Evolutionary conservation across 2,113 vertebrate species (phyloP), one percentile per base, ranked within the genome.

Genomic region (Willisornis vidua): DNA sequence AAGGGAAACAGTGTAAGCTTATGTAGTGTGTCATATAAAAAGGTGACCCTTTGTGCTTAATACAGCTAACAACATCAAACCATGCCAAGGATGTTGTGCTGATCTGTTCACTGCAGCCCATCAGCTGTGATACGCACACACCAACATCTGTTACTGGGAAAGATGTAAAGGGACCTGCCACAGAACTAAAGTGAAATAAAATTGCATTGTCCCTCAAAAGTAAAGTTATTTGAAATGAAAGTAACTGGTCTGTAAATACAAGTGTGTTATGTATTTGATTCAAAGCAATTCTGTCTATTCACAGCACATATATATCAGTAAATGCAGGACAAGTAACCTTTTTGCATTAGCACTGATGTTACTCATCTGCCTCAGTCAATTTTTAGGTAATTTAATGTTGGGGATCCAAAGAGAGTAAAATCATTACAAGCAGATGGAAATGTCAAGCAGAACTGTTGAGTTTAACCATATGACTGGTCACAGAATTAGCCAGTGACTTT

Each of bases 231-330:
- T 78, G 19, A 75, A 87, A 49, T 72, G 52, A 71, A 90, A 90
- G 52, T 17, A 24, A 24, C n/a, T 68, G 45, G 18, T 65, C 48
- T 80, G 35, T 55, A 86, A 78, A 45, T 41, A 37, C 0, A 0
- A 78, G 39, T 14, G 11, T 48, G 24, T 46, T 89, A 29, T 8
- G 14, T 29, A 45, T 71, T 90, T 85, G 28, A 48, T 87, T 12
- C n/a, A 75, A 87, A 92, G 19, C 59, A 81, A 55, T 67, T 81
- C 39, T 86, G 23, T 65, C 75, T 87, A 31, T 84, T 52, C 20
- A 6, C 16, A 23, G 41, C 4, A 12, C 2, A 1, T 28, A 14
- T 31, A 3, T 33, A n/a, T 37, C 3, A 3, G 23, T 70, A 77
- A 77, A 49, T 58, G 46, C 74, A 80, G 37, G 54, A 14, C 37